Evolutionary conservation across 1,140 invertebrate species (phyloP), one percentile per base, ranked within the genome.

Genomic region (Drosophila subobscura): DNA sequence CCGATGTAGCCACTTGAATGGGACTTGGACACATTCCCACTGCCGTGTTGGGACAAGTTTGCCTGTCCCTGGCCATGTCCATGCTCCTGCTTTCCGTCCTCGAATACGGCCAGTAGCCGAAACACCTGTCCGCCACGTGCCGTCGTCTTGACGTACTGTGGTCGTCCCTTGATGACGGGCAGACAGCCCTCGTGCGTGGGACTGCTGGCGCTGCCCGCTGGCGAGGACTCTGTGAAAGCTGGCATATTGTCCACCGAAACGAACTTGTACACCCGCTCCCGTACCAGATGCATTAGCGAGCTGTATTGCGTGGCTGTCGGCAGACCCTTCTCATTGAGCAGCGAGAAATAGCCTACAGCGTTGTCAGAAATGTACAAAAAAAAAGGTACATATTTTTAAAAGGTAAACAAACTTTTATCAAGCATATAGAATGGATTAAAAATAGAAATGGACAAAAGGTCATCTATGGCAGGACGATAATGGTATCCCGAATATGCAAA

Each of bases 191-290:
- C 89, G 33, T 89, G 72, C 4, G 72, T 89, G 53, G 89, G 77
- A 72, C 73, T 83, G n/a, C 56, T 85, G 14, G 57, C 50, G 16
- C 61, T 72, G 50, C 68, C 78, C 20, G 33, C 33, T 37, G 75
- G 54, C 25, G 80, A 68, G 12, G 91, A 91, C 63, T 91, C 91
- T 1, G 76, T 90, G 45, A 90, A 91, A 6, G 91, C 91, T 37
- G 88, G 77, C 81, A 91, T 88, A 55, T 90, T 91, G 46, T 91
- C 91, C 54, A 91, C 91, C 14, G 91, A 91, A 3, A 79, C 73
- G 46, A 91, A 91, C 73, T 91, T 91, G 55, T 85, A 90, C 14
- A 91, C 91, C n/a, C 91, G 77, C 52, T 91, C 91, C 0, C 91
- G 81, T 20, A 91, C 91, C 64, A 91, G 37, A 50, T 91, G 91